Evolutionary conservation across 2,113 vertebrate genomes (phyloP).

Genomic region (Corydoras maculifer): DNA sequence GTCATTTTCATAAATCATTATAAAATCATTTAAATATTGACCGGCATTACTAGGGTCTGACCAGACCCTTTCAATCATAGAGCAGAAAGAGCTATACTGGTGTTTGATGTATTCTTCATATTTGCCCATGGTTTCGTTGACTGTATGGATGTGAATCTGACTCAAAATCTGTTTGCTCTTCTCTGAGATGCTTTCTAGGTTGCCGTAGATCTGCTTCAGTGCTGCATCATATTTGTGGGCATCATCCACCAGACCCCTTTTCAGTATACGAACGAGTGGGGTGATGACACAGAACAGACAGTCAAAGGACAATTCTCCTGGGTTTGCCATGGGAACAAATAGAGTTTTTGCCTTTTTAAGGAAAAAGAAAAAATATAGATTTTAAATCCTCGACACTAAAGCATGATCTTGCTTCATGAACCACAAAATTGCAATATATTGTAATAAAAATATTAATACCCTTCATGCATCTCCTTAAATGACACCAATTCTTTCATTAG

Average conservation of each 20-base stretch:
- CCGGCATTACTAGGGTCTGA: conserved; percentile 47
- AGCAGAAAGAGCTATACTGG: conserved; percentile 62
- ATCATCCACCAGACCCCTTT: conserved; percentile 53
- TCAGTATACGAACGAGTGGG: conserved; percentile 62
- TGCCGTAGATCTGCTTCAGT: conserved; percentile 55
- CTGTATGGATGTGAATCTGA: conserved; percentile 60
- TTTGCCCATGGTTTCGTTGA: conserved; percentile 63
- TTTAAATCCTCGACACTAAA: too few species aligned
- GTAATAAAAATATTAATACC: too few species aligned
- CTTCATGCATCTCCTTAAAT: too few species aligned
- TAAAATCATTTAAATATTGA: conserved; percentile 52
- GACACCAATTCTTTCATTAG: too few species aligned
- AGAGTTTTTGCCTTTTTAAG: too few species aligned
- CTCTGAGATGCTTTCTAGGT: conserved; percentile 62
- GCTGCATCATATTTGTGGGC: conserved; percentile 56
- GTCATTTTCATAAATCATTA: conserved; percentile 60
- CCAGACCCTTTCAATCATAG: conserved; percentile 59
- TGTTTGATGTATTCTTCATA: conserved; percentile 71
- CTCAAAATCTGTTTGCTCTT: conserved; percentile 60
- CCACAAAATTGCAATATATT: too few species aligned
- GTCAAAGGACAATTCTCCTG: conserved; percentile 49
- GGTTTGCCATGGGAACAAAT: too few species aligned
- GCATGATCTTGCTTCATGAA: too few species aligned
- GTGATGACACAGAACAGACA: conserved; percentile 65
- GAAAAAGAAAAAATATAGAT: too few species aligned